Evolutionary conservation across 35 echinoderm and acorn worm species (phyloP).

Genomic region (Apostichopus californicus): DNA sequence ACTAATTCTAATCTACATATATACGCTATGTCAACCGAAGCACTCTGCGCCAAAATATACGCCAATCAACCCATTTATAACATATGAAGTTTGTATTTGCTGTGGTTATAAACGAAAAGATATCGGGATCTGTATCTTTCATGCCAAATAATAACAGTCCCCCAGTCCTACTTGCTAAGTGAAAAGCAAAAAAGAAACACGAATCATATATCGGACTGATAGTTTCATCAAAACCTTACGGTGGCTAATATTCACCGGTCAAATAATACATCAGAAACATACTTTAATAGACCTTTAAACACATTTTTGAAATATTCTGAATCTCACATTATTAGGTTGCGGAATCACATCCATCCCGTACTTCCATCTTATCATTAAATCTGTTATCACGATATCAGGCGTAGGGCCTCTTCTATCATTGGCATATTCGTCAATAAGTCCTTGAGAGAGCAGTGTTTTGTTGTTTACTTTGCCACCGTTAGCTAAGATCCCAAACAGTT

Average conservation of each 20-base stretch:
- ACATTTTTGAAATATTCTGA: too few relatives aligned
- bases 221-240: not conserved
- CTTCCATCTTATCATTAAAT: slow-evolving; percentile 16
- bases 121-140: too few relatives aligned
- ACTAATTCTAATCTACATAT: too few relatives aligned
- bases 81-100: too few relatives aligned
- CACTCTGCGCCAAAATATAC: too few relatives aligned
- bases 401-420: slow-evolving; percentile 23
- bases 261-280: not conserved
- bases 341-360: slow-evolving; percentile 22
- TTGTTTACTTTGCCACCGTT: slow-evolving; percentile 44
- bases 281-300: too few relatives aligned
- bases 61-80: too few relatives aligned
- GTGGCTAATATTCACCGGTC: not conserved
- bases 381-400: not conserved
- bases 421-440: slow-evolving; percentile 8
- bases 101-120: too few relatives aligned
- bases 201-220: not conserved
- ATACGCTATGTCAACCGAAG: too few relatives aligned
- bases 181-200: not conserved
- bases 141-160: not conserved
- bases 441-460: slow-evolving; percentile 27
- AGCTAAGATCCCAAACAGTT: slow-evolving; percentile 72
- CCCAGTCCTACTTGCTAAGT: not conserved
- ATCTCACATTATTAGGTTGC: not conserved